These are phyloP conservation scores for Sylvilagus floridanus DNA, from an alignment of 2,797 vertebrate genomes.

Conservation along the genomic window DNA sequence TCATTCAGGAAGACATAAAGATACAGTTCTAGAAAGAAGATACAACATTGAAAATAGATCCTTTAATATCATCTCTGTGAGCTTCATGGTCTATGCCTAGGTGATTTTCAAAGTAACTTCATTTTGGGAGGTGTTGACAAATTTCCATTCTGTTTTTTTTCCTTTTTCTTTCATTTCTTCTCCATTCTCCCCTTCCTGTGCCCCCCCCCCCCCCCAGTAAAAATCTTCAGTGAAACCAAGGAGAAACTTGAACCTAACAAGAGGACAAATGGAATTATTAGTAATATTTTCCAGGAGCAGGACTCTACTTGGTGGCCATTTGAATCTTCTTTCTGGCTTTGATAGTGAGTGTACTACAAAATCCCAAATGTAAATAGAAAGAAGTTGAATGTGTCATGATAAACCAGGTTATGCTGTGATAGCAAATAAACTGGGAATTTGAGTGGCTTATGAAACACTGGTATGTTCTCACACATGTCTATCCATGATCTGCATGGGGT, in stretches of 20 bases:
- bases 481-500: background rate
- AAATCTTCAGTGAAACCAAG: background rate
- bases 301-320: background rate
- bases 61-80: background rate
- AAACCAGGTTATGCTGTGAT: background rate
- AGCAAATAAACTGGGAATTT: constrained; percentile 20
- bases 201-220: background rate
- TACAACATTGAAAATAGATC: background rate
- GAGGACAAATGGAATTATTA: background rate
- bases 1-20: background rate
- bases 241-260: background rate
- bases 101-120: constrained; percentile 34
- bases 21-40: constrained; percentile 7
- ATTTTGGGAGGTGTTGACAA: background rate
- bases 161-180: background rate
- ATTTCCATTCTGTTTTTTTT: background rate
- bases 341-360: background rate
- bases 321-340: constrained; percentile 25
- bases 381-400: background rate
- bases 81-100: background rate
- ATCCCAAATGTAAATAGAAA: background rate
- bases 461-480: background rate
- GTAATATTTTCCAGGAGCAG: constrained; percentile 2
- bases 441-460: background rate
- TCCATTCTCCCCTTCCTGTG: background rate